A percentile compares a stretch with the other conserved stretches of the same genome.
Conservation (phyloP, 2,797 vertebrate genomes). For the Cuniculus paca region DNA sequence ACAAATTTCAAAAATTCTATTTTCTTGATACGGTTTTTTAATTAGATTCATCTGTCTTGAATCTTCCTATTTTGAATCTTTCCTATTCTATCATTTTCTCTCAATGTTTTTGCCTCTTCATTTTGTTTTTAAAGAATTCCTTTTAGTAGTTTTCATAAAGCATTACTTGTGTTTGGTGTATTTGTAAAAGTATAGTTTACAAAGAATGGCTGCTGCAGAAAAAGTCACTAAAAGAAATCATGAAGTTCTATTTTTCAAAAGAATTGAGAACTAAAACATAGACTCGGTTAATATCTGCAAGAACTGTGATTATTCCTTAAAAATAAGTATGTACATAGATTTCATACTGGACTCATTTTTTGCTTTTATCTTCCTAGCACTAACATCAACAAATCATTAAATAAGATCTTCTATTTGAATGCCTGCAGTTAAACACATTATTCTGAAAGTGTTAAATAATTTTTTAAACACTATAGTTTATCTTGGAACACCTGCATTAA, state of each 20-base stretch:
- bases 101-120: neutral
- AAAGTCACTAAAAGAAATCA: constrained; percentile 1
- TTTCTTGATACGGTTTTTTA: neutral
- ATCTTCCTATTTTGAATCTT: neutral
- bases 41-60: neutral
- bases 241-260: neutral
- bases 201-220: neutral
- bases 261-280: neutral
- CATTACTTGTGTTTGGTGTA: neutral
- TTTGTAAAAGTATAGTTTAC: neutral
- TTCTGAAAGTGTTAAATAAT: neutral
- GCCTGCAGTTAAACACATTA: neutral
- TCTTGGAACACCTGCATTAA: neutral
- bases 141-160: constrained; percentile 11
- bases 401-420: neutral
- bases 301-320: constrained; percentile 8
- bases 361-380: neutral
- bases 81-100: constrained; percentile 15
- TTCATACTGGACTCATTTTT: neutral
- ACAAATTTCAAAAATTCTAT: constrained; percentile 6
- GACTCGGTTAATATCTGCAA: neutral
- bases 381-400: neutral
- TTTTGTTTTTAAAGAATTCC: neutral
- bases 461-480: constrained; percentile 9
- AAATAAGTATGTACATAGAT: neutral